Percentiles rank a stretch among this genome's conserved stretches.
phyloP scores from a whole-genome alignment of 2,797 vertebrate genomes.

The Brachyalestes nurse region DNA sequence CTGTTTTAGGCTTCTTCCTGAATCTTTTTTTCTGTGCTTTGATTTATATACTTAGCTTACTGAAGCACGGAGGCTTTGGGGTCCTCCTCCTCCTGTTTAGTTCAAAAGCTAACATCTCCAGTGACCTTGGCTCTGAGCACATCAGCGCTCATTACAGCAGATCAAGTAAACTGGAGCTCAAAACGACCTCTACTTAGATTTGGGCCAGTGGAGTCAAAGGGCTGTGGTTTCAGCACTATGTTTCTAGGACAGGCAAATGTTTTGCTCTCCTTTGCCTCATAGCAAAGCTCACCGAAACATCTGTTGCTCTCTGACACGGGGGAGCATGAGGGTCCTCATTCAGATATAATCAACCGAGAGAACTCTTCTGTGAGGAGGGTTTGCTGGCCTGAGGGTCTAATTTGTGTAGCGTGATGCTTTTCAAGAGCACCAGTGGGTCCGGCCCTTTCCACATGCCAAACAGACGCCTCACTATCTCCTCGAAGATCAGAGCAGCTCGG shows the following conservation, averaged over 20 bases:
- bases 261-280: constrained; percentile 3
- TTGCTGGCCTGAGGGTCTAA: constrained; percentile 25
- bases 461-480: constrained; percentile 46
- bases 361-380: constrained; percentile 50
- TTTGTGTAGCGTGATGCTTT: constrained; percentile 37
- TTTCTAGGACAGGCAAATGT: constrained; percentile 1
- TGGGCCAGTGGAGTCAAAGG: constrained; percentile 22
- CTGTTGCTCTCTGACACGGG: constrained; percentile 29
- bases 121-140: constrained; percentile 50
- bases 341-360: constrained; percentile 56
- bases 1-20: constrained; percentile 14
- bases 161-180: constrained; percentile 32
- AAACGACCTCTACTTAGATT: constrained; percentile 20
- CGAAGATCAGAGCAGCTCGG: constrained; percentile 52
- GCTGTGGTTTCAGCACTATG: not conserved
- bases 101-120: constrained; percentile 51
- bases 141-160: constrained; percentile 43
- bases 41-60: constrained; percentile 49
- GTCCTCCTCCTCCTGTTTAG: constrained; percentile 5
- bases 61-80: constrained; percentile 54
- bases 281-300: constrained; percentile 26
- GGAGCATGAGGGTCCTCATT: constrained; percentile 48
- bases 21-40: constrained; percentile 19
- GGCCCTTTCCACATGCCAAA: constrained; percentile 25
- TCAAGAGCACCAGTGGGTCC: constrained; percentile 33